phyloP scores from a whole-genome alignment of 1,140 invertebrate genomes.

The Drosophila prosaltans region DNA sequence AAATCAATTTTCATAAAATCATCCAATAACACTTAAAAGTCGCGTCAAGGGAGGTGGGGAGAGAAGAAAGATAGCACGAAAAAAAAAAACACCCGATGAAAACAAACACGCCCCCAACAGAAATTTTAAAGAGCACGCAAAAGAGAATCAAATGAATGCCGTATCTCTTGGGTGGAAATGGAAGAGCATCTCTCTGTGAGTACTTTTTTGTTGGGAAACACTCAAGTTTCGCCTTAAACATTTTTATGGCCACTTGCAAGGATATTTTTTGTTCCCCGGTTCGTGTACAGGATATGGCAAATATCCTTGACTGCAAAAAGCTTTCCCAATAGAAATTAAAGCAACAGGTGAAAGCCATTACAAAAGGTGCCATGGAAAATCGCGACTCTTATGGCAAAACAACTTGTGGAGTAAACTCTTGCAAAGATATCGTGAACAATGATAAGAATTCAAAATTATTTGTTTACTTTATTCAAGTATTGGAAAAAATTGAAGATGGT shows the following conservation, averaged over 20 bases:
- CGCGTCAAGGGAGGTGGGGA: slow-evolving; percentile 10
- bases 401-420: slow-evolving; percentile 27
- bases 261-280: slow-evolving; percentile 64
- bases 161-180: slow-evolving; percentile 19
- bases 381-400: slow-evolving; percentile 11
- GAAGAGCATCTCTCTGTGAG: slow-evolving; percentile 58
- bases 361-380: neutral
- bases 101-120: slow-evolving; percentile 76
- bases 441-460: no score
- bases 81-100: slow-evolving; percentile 61
- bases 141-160: slow-evolving; percentile 28
- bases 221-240: slow-evolving; percentile 28
- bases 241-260: slow-evolving; percentile 44
- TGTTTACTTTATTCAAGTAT: neutral
- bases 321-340: slow-evolving; percentile 26
- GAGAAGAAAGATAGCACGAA: slow-evolving; percentile 24
- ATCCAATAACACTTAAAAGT: slow-evolving; percentile 77
- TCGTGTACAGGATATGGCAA: slow-evolving; percentile 68
- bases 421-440: no score
- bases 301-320: slow-evolving; percentile 47
- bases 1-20: slow-evolving; percentile 79
- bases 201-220: slow-evolving; percentile 24
- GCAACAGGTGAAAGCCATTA: slow-evolving; percentile 51
- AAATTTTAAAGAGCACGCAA: slow-evolving; percentile 30
- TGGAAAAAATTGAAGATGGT: no score